Base-by-base conservation (phyloP, 2,888 invertebrate species). In the Melanostoma mellinum region DNA sequence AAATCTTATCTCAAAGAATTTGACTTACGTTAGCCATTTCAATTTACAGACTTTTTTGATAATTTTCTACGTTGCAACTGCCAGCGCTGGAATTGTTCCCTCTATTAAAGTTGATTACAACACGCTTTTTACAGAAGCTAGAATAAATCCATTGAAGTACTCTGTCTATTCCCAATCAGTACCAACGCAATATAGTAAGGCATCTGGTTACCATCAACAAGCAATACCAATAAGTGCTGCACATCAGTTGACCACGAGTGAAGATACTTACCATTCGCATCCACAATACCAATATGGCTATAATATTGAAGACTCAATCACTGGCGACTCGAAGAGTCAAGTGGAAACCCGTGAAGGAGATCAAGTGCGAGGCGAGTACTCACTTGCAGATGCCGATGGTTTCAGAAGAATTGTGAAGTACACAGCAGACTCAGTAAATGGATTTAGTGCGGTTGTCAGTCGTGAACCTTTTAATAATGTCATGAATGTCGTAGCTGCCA, bases 261-360 rank as follows among this genome's bases (percentile, higher is more conserved):
- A 56, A 8, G 86, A 87, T 48, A 86, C 87, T 68, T 87, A 86
- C 50, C 87, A 88, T 76, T 86, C 87, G 40, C 86, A 88, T 80
- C 88, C 88, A 71, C 86, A 86, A 85, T 88, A 88, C 78, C 86
- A 84, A 79, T 88, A 86, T 73, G 86, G 86, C 8, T 89, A 89
- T 67, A 88, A 88, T 65, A 86, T 88, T 10, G 87, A 88, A 58
- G 88, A 88, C 80, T 56, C 78, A 61, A 75, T 88, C n/a, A 87
- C 89, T 6, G 88, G 88, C 44, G 88, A 89, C 65, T 87, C 87
- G 4, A 89, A 88, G 78, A 87, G 85, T 68, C 88, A 88, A 82
- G 87, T 87, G 60, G 89, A 89, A 79, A 76, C 86, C 20, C 88
- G 88, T 46, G 86, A 88, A 36, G 89, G 88, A 40, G 88, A 89